Percentiles rank a stretch among this genome's conserved stretches.
These are phyloP conservation scores for Smutsia gigantea DNA, from an alignment of 2,797 vertebrate genomes.

Conservation along the genomic window DNA sequence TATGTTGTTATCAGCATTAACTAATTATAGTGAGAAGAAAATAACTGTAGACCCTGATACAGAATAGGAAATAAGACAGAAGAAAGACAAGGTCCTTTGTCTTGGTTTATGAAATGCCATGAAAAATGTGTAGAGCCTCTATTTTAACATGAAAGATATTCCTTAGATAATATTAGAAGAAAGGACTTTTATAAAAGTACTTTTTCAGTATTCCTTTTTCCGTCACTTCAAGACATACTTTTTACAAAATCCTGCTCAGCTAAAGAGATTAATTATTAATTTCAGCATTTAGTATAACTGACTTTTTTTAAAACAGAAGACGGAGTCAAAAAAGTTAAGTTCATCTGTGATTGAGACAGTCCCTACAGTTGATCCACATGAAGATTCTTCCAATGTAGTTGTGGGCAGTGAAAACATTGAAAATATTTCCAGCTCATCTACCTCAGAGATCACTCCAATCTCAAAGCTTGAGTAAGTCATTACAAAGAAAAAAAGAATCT, in stretches of 20 bases:
- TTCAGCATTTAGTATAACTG: slow-evolving; percentile 47
- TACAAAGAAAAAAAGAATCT: background rate
- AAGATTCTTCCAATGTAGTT: slow-evolving; percentile 80
- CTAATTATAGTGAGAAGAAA: slow-evolving; percentile 27
- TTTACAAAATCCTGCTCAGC: background rate
- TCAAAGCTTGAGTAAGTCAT: slow-evolving; percentile 90
- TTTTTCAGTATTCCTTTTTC: slow-evolving; percentile 49
- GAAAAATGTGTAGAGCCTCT: background rate
- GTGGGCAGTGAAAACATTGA: slow-evolving; percentile 89
- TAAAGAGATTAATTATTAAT: slow-evolving; percentile 58
- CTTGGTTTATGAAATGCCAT: slow-evolving; percentile 12
- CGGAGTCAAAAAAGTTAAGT: slow-evolving; percentile 85
- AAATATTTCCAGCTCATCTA: slow-evolving; percentile 93
- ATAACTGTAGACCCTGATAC: background rate
- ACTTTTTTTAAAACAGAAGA: slow-evolving; percentile 84
- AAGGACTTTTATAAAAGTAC: slow-evolving; percentile 38
- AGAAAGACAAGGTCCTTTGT: slow-evolving; percentile 16
- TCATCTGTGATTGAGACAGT: slow-evolving; percentile 83
- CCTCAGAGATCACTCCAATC: slow-evolving; percentile 91
- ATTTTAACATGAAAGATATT: slow-evolving; percentile 48
- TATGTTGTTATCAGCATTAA: background rate
- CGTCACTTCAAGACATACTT: slow-evolving; percentile 33
- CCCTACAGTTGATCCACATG: slow-evolving; percentile 81
- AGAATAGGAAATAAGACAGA: background rate
- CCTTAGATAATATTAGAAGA: slow-evolving; percentile 34